Evolutionary conservation across 2,113 vertebrate genomes (phyloP).

Genomic region (Myotis lucifugus): DNA sequence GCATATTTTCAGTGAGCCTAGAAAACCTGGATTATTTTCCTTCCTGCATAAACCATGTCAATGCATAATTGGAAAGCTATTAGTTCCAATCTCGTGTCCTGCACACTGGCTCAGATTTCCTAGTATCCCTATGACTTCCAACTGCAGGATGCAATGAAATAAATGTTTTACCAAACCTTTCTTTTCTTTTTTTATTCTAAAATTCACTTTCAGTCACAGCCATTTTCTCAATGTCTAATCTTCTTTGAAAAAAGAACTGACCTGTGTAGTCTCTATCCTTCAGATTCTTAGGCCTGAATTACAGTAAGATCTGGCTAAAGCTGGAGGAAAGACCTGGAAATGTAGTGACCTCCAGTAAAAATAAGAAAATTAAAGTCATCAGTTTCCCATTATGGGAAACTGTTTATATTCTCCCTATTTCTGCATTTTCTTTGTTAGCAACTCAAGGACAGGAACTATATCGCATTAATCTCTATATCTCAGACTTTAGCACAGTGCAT

Average conservation of each 20-base stretch:
- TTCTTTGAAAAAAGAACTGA: background rate
- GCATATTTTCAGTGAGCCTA: background rate
- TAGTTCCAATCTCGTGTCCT: background rate
- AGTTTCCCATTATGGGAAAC: background rate
- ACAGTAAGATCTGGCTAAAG: background rate
- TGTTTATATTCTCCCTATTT: background rate
- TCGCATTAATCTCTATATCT: background rate
- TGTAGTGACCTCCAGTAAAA: background rate
- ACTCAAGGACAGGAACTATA: slow-evolving; percentile 1
- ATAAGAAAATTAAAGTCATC: slow-evolving; percentile 30
- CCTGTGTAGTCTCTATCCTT: background rate
- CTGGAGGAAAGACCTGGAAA: background rate
- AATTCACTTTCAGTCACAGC: background rate
- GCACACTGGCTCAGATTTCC: background rate
- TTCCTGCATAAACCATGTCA: background rate
- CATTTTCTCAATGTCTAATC: background rate
- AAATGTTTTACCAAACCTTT: background rate
- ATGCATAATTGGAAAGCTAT: background rate
- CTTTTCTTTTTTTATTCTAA: background rate
- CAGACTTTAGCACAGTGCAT: background rate
- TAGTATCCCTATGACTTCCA: background rate
- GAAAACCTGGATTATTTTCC: background rate
- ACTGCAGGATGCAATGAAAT: background rate
- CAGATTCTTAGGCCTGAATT: background rate
- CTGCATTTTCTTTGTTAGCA: slow-evolving; percentile 16